phyloP scores from a whole-genome alignment of 2,888 invertebrate species.

The Geotrupes spiniger region DNA sequence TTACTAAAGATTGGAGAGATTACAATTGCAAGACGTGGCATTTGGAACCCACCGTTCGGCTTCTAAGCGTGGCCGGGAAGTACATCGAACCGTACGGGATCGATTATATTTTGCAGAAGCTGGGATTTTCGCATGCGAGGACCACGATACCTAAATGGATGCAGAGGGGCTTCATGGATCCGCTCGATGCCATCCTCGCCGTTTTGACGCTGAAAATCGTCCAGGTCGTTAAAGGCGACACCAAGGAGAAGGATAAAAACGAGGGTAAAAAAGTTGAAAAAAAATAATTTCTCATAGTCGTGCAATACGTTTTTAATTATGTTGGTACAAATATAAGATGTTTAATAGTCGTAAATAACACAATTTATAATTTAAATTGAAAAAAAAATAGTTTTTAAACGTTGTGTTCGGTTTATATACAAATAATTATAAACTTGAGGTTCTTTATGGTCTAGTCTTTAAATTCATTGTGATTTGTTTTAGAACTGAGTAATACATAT shows the following conservation, averaged over 20 bases:
- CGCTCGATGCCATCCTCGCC: constrained; percentile 88
- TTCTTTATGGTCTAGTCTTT: too few species aligned
- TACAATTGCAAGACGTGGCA: constrained; percentile 96
- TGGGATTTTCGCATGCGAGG: constrained; percentile 95
- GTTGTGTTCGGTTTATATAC: too few species aligned
- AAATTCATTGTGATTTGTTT: too few species aligned
- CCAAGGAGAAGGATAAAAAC: constrained; percentile 18
- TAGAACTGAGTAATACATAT: too few species aligned
- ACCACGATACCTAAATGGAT: constrained; percentile 99
- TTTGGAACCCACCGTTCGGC: constrained; percentile 88
- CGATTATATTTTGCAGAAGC: constrained; percentile 95
- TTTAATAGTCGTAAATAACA: too few species aligned
- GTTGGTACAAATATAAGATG: too few species aligned
- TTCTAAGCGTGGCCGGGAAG: constrained; percentile 63
- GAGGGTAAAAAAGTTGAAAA: constrained; percentile 7
- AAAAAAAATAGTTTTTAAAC: too few species aligned
- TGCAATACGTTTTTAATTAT: too few species aligned
- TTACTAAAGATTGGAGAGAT: constrained; percentile 82
- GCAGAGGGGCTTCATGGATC: constrained; percentile 97
- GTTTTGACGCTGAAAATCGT: constrained; percentile 73
- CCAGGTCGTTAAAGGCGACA: constrained; percentile 46
- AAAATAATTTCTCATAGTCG: constrained; percentile 1
- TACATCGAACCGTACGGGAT: constrained; percentile 98
- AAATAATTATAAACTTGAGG: too few species aligned
- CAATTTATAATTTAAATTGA: too few species aligned